These are phyloP conservation scores for Planococcus citri DNA, from an alignment of 1,140 invertebrate species.

Conservation along the genomic window DNA sequence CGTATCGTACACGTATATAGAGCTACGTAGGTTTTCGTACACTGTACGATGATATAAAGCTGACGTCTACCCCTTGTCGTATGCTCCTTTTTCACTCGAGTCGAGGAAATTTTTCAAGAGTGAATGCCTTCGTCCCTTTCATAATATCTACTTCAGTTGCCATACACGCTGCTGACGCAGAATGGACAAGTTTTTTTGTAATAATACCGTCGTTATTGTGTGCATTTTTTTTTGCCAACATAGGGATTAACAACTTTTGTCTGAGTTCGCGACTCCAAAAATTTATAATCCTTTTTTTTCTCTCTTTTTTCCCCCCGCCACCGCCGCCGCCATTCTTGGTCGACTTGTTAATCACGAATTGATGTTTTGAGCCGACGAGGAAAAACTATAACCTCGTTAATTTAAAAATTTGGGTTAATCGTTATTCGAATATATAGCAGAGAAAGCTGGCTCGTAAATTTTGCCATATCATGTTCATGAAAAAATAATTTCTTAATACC, in stretches of 20 bases:
- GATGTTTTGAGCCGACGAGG: not conserved
- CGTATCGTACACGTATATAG: not conserved
- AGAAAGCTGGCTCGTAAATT: too few species aligned
- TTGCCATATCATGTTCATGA: too few species aligned
- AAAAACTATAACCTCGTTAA: too few species aligned
- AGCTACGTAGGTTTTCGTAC: too few species aligned
- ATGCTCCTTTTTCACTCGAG: not conserved
- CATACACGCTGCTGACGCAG: not conserved
- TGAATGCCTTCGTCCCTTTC: constrained; percentile 5
- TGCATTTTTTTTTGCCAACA: not conserved
- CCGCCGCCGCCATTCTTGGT: not conserved
- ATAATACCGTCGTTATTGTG: not conserved
- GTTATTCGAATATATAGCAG: too few species aligned
- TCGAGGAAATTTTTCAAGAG: not conserved
- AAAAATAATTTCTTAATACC: too few species aligned
- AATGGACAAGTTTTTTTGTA: not conserved
- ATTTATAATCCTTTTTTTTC: not conserved
- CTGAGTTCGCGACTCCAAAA: not conserved
- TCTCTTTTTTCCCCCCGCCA: too few species aligned
- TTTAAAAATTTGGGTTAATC: too few species aligned
- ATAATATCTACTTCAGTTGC: not conserved
- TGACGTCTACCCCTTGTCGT: constrained; percentile 1
- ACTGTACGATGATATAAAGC: constrained; percentile 1
- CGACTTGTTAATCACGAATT: not conserved
- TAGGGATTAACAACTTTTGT: constrained; percentile 7